These are phyloP conservation scores for Phaonia tiefii DNA, from an alignment of 2,888 invertebrate genomes.

Conservation along the genomic window DNA sequence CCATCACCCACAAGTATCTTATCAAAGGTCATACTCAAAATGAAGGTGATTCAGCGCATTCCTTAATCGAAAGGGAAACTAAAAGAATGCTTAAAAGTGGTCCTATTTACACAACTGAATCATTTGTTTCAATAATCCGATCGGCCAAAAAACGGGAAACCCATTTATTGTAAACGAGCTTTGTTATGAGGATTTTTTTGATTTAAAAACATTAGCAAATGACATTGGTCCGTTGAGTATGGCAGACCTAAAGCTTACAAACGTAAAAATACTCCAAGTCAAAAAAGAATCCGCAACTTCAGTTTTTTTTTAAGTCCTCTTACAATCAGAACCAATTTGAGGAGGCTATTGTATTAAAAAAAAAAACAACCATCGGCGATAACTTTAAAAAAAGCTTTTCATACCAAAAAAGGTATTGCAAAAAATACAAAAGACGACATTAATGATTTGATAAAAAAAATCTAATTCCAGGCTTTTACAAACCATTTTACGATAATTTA, in stretches of 20 bases:
- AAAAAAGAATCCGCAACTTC: slow-evolving; percentile 46
- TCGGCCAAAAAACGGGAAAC: slow-evolving; percentile 26
- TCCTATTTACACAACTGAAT: slow-evolving; percentile 29
- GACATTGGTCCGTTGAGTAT: slow-evolving; percentile 55
- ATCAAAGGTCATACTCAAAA: slow-evolving; percentile 39
- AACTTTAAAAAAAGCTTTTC: too few relatives aligned
- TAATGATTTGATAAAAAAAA: too few relatives aligned
- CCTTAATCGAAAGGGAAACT: slow-evolving; percentile 23
- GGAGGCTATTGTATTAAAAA: too few relatives aligned
- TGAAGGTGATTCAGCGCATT: slow-evolving; percentile 46
- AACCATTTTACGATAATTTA: too few relatives aligned
- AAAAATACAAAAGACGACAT: too few relatives aligned
- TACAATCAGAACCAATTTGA: slow-evolving; percentile 56
- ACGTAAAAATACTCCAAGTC: slow-evolving; percentile 53
- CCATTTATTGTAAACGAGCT: slow-evolving; percentile 28
- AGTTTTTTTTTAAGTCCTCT: slow-evolving; percentile 22
- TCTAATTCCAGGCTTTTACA: too few relatives aligned
- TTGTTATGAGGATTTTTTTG: slow-evolving; percentile 36
- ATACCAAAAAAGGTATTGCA: too few relatives aligned
- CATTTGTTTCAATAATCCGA: slow-evolving; percentile 35
- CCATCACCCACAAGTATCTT: slow-evolving; percentile 40
- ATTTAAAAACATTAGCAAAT: slow-evolving; percentile 34
- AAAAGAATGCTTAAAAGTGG: slow-evolving; percentile 31
- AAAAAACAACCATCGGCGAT: too few relatives aligned
- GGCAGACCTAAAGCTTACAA: slow-evolving; percentile 48